These are phyloP conservation scores for Prunella fulvescens DNA, from an alignment of 2,113 vertebrate species.

Conservation along the genomic window DNA sequence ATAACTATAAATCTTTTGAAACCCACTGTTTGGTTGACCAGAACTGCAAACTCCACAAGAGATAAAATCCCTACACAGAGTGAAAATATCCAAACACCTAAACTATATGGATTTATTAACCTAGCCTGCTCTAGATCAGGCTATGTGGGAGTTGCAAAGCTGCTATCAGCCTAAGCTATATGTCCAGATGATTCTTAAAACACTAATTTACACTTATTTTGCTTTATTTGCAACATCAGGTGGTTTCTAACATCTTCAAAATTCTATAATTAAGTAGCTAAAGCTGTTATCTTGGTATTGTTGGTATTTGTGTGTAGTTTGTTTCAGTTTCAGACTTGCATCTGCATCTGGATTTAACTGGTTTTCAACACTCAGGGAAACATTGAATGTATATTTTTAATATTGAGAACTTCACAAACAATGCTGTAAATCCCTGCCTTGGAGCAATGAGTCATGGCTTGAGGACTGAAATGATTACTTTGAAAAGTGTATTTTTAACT, in stretches of 20 bases:
- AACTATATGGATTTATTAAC: neutral
- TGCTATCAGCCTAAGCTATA: neutral
- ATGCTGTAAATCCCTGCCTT: neutral
- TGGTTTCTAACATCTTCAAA: neutral
- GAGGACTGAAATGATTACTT: constrained; percentile 46
- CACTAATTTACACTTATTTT: neutral
- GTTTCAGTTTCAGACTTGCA: neutral
- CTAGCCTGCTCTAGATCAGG: neutral
- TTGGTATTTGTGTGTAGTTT: neutral
- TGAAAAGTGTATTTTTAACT: constrained; percentile 63
- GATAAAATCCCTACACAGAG: neutral
- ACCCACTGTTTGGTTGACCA: neutral
- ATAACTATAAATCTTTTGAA: neutral
- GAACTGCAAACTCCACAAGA: neutral
- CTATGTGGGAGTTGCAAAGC: neutral
- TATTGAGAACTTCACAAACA: constrained; percentile 10
- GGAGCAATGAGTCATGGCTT: constrained; percentile 41
- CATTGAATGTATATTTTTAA: neutral
- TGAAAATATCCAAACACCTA: neutral
- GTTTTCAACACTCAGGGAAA: neutral
- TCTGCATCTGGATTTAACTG: neutral
- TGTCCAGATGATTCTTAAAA: neutral
- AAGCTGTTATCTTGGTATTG: neutral
- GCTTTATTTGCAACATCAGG: neutral
- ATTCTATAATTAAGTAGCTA: neutral